Evolutionary conservation across 2,797 vertebrate genomes (phyloP), one percentile per base, ranked within the genome.

Genomic region (Sarcoramphus papa): DNA sequence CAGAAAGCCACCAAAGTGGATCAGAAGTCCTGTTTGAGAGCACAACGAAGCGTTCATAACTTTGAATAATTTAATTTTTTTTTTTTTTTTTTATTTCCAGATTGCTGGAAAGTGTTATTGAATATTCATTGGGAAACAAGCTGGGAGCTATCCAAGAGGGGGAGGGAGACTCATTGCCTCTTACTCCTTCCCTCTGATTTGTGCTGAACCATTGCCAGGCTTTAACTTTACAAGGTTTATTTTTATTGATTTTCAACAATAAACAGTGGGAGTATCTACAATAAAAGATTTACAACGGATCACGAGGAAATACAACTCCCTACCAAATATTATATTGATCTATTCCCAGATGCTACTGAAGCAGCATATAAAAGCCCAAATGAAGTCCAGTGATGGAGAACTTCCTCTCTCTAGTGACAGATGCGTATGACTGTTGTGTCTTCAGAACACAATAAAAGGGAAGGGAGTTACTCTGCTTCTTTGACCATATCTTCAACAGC

Each of bases 201-300:
- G 69, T 88, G 62, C 80, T 94, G 70, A 92, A 81, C 57, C 20
- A 43, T 92, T 95, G 94, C 96, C 80, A 94, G 80, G 86, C 37
- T 93, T 93, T 54, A 95, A 90, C 83, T 97, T 96, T 97, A 82
- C 92, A 94, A 91, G 70, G 70, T 91, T 97, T 95, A 95, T 93
- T 95, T 97, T 83, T 97, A 94, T 84, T 64, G 35, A 91, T 97
- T 96, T 85, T 95, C 70, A 93, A 88, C 92, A 96, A 95, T 91
- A 95, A 97, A 96, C 80, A 92, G 81, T 74, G 93, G 54, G 91
- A 97, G 90, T 65, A 93, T 70, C 93, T 89, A 93, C 80, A 97
- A 65, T 95, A 94, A 88, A 96, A 97, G 82, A 96, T 93, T 95
- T 95, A 92, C 75, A 91, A 89, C 15, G 50, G 43, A 64, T 91